Conservation (phyloP, 2,113 vertebrate species). For the Opisthocomus hoazin region DNA sequence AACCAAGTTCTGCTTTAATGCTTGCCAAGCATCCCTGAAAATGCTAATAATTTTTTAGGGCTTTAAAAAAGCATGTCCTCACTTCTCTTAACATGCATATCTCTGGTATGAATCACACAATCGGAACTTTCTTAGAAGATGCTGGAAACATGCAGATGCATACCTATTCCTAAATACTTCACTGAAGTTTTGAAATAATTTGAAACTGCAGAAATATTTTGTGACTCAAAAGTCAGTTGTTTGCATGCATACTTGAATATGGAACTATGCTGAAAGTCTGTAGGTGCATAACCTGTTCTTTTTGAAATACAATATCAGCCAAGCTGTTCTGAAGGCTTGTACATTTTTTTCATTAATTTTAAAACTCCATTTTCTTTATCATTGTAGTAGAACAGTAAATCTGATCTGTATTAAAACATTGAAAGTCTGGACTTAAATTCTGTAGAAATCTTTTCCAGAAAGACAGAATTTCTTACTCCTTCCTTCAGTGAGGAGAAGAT, state of each 20-base stretch:
- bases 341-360: background rate
- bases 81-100: background rate
- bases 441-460: background rate
- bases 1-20: background rate
- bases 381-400: background rate
- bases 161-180: background rate
- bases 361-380: background rate
- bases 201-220: background rate
- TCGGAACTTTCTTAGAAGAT: background rate
- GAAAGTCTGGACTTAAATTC: background rate
- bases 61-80: background rate
- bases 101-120: background rate
- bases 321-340: background rate
- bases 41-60: background rate
- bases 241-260: rapidly evolving
- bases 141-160: background rate
- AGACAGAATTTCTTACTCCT: background rate
- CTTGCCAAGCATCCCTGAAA: background rate
- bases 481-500: background rate
- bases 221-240: background rate
- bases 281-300: background rate
- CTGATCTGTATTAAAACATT: background rate
- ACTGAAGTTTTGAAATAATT: background rate
- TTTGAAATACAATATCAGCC: background rate
- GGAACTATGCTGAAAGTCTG: background rate